Evolutionary conservation across 2,888 invertebrate genomes (phyloP).

Genomic region (Mantis religiosa): DNA sequence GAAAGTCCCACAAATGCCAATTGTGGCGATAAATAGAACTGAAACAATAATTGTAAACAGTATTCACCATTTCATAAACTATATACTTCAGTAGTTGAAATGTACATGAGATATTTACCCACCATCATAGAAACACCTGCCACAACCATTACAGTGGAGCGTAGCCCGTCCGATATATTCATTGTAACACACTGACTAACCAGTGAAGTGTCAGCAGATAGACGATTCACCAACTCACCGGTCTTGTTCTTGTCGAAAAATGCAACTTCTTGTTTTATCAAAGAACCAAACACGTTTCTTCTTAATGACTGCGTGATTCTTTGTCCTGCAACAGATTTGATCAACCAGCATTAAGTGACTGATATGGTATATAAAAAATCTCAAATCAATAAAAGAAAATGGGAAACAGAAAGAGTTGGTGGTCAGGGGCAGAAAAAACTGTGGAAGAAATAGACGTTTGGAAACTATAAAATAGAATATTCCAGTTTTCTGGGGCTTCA

Average conservation of each 20-base stretch:
- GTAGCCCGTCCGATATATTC: constrained; percentile 90
- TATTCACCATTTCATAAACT: background rate
- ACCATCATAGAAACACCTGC: constrained; percentile 95
- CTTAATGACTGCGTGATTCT: constrained; percentile 80
- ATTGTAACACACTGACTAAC: constrained; percentile 85
- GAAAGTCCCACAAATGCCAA: constrained; percentile 80
- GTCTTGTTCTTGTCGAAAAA: constrained; percentile 89
- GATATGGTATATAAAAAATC: too few relatives aligned
- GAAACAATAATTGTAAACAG: constrained; percentile 33
- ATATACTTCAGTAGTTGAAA: too few relatives aligned
- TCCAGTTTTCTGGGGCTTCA: too few relatives aligned
- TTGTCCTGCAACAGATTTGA: constrained; percentile 56
- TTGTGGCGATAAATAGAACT: constrained; percentile 89
- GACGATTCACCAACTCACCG: constrained; percentile 86
- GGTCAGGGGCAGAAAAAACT: too few relatives aligned
- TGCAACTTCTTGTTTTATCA: constrained; percentile 81
- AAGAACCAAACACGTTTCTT: constrained; percentile 70
- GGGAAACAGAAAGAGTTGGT: too few relatives aligned
- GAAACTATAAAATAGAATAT: too few relatives aligned
- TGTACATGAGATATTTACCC: constrained; percentile 33
- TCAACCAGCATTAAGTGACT: too few relatives aligned
- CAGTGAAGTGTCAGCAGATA: constrained; percentile 85
- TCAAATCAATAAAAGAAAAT: too few relatives aligned
- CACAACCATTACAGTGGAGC: constrained; percentile 79
- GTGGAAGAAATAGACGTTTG: too few relatives aligned